Conservation (phyloP, 2,888 invertebrate species). For the Dendrolimus pini region DNA sequence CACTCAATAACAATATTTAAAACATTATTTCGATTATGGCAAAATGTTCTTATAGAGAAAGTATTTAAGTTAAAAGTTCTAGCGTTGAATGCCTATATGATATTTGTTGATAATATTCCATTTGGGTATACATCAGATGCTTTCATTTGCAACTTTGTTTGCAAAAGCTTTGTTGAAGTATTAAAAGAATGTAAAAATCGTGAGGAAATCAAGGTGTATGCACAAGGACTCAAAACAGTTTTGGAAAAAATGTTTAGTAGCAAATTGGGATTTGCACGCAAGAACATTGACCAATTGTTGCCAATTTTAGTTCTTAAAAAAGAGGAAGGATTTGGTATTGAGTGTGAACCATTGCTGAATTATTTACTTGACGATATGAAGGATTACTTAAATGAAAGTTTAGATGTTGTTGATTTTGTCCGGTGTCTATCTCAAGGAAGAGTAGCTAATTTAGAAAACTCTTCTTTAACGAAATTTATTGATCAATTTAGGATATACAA, state of each 20-base stretch:
- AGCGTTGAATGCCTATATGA: slow-evolving; percentile 74
- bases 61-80: slow-evolving; percentile 70
- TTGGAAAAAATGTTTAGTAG: slow-evolving; percentile 54
- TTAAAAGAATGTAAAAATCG: slow-evolving; percentile 51
- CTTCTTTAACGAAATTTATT: slow-evolving; percentile 30
- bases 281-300: slow-evolving; percentile 66
- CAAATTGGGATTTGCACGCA: slow-evolving; percentile 50
- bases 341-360: slow-evolving; percentile 58
- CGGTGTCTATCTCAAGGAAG: slow-evolving; percentile 29
- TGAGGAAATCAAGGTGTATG: slow-evolving; percentile 36
- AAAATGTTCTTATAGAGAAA: slow-evolving; percentile 57
- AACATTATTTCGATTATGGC: slow-evolving; percentile 67
- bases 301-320: slow-evolving; percentile 66
- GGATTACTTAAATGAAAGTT: slow-evolving; percentile 52
- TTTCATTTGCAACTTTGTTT: slow-evolving; percentile 75
- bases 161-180: slow-evolving; percentile 69
- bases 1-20: slow-evolving; percentile 70
- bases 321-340: slow-evolving; percentile 35
- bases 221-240: slow-evolving; percentile 58
- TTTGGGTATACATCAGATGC: slow-evolving; percentile 57
- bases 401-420: slow-evolving; percentile 53
- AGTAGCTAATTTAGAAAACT: slow-evolving; percentile 19
- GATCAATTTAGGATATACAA: slow-evolving; percentile 41
- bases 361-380: slow-evolving; percentile 72
- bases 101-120: slow-evolving; percentile 62